phyloP scores from a whole-genome alignment of 2,797 vertebrate genomes.

The Darevskia nairensis region DNA sequence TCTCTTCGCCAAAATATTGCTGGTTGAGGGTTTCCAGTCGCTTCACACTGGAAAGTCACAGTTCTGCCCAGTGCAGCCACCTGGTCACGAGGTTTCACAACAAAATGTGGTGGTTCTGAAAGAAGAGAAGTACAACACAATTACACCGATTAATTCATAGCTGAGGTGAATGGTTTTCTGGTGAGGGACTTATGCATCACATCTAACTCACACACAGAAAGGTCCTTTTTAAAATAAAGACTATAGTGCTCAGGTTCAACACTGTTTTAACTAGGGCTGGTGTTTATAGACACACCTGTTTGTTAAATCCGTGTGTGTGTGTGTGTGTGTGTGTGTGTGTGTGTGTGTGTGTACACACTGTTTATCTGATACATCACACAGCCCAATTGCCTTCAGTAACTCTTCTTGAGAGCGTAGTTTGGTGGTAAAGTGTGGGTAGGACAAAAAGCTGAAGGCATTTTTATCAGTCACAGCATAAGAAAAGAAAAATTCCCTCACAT shows the following conservation, averaged over 20 bases:
- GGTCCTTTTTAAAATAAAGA: not conserved
- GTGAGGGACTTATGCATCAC: not conserved
- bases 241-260: not conserved
- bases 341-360: too few relatives aligned
- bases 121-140: constrained; percentile 35
- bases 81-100: constrained; percentile 95
- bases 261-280: not conserved
- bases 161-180: not conserved
- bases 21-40: constrained; percentile 96
- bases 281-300: not conserved
- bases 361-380: not conserved
- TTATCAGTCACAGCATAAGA: constrained; percentile 5
- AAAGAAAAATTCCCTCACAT: not conserved
- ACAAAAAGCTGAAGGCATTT: not conserved
- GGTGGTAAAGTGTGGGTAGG: not conserved
- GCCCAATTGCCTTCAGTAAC: not conserved
- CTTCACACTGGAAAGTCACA: constrained; percentile 97
- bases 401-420: constrained; percentile 6
- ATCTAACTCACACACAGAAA: not conserved
- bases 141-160: not conserved
- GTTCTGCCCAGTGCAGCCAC: constrained; percentile 95
- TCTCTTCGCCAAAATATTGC: constrained; percentile 99
- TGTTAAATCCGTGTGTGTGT: not conserved
- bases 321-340: too few relatives aligned
- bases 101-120: constrained; percentile 95